Conservation (phyloP, 2,113 vertebrate species). For the Cochlearius cochlearius region DNA sequence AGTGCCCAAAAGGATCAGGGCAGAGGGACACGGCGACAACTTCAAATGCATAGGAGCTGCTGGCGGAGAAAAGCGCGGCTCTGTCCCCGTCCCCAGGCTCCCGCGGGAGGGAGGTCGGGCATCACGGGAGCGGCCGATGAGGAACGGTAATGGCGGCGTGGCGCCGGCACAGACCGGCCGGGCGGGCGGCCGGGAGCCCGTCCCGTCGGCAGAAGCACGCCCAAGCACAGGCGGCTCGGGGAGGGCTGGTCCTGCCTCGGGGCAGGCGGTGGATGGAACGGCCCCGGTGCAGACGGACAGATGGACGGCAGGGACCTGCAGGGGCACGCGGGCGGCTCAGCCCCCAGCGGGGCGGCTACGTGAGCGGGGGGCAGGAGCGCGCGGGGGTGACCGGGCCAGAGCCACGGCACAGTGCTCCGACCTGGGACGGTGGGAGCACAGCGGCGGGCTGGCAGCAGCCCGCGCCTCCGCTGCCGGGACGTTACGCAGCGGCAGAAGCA, state of each 20-base stretch:
- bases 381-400: rapidly evolving
- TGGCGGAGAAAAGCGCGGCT: rapidly evolving
- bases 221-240: background rate
- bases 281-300: background rate
- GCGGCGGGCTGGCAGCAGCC: background rate
- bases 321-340: background rate
- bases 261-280: background rate
- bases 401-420: background rate
- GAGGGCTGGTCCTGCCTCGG: background rate
- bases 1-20: background rate
- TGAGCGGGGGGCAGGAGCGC: background rate
- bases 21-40: background rate
- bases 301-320: background rate
- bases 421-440: background rate
- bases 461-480: background rate
- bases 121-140: no score
- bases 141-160: background rate
- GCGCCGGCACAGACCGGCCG: rapidly evolving
- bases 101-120: background rate
- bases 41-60: background rate
- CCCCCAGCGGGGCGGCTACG: background rate
- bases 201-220: background rate
- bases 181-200: no score
- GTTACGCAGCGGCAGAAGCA: background rate
- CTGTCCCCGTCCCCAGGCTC: no score